Conservation (phyloP, 2,888 invertebrate species). For the Arge pagana region DNA sequence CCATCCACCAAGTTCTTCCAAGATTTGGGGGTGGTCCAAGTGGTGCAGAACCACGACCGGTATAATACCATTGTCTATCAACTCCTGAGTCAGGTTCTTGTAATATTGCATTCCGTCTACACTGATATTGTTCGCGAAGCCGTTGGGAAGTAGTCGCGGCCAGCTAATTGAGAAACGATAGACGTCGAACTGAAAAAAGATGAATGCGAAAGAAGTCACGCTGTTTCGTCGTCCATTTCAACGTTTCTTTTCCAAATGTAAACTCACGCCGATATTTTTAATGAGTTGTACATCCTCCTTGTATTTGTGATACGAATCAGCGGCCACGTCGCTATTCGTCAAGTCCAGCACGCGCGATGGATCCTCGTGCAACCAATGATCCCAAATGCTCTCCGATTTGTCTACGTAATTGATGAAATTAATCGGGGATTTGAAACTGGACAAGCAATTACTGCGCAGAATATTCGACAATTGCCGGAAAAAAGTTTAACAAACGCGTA, state of each 20-base stretch:
- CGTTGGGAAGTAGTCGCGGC: too few relatives aligned
- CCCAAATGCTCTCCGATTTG: conserved; percentile 20
- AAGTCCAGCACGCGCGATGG: conserved; percentile 26
- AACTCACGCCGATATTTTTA: conserved; percentile 40
- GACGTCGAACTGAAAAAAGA: too few relatives aligned
- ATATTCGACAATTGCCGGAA: too few relatives aligned
- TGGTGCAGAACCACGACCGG: conserved; percentile 74
- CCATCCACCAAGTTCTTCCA: conserved; percentile 71
- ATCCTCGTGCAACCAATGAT: conserved; percentile 22
- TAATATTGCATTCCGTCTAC: conserved; percentile 58
- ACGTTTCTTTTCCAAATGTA: too few relatives aligned
- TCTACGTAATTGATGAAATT: too few relatives aligned
- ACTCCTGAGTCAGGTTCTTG: conserved; percentile 52
- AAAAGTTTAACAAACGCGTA: too few relatives aligned
- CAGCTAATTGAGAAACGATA: too few relatives aligned
- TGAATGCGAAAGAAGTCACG: too few relatives aligned
- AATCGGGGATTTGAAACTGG: too few relatives aligned
- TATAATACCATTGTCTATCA: conserved; percentile 64
- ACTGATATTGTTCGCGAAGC: conserved; percentile 39
- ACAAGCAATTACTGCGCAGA: too few relatives aligned
- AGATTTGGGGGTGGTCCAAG: conserved; percentile 70
- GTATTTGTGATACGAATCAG: conserved; percentile 44
- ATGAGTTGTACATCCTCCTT: conserved; percentile 39
- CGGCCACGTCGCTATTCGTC: conserved; percentile 42
- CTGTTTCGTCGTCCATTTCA: too few relatives aligned